These are phyloP conservation scores for Epicauta chinensis DNA, from an alignment of 1,140 invertebrate genomes.

Conservation along the genomic window DNA sequence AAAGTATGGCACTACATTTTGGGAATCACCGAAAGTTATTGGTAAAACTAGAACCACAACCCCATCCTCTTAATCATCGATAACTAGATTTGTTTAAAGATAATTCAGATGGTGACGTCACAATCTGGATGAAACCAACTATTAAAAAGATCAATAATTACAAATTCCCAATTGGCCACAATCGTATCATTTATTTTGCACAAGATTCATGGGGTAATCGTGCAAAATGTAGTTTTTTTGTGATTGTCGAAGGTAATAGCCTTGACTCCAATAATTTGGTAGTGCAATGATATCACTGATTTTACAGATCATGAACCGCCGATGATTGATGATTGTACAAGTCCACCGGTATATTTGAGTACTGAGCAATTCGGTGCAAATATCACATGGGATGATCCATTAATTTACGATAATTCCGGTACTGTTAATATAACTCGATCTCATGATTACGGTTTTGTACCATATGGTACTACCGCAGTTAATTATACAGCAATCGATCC, in stretches of 20 bases:
- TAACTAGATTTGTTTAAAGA: conserved; percentile 33
- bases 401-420: conserved; percentile 64
- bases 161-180: conserved; percentile 48
- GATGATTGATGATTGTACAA: conserved; percentile 55
- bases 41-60: conserved; percentile 30
- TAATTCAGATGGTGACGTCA: conserved; percentile 45
- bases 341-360: conserved; percentile 50
- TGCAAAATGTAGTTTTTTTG: conserved; percentile 49
- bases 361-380: conserved; percentile 40
- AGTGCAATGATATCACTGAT: neutral
- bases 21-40: conserved; percentile 44
- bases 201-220: conserved; percentile 50
- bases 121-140: conserved; percentile 47
- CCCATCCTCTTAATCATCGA: too few relatives aligned
- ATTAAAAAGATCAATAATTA: conserved; percentile 30
- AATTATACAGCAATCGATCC: conserved; percentile 54
- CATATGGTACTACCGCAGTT: conserved; percentile 52
- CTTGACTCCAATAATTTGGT: conserved; percentile 7
- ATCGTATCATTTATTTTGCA: conserved; percentile 47
- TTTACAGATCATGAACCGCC: conserved; percentile 54
- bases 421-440: conserved; percentile 34
- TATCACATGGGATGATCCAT: conserved; percentile 59
- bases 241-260: conserved; percentile 49
- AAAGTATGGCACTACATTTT: conserved; percentile 49
- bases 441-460: conserved; percentile 49